Conservation (phyloP, 2,888 invertebrate species). For the Brenthis hecate region DNA sequence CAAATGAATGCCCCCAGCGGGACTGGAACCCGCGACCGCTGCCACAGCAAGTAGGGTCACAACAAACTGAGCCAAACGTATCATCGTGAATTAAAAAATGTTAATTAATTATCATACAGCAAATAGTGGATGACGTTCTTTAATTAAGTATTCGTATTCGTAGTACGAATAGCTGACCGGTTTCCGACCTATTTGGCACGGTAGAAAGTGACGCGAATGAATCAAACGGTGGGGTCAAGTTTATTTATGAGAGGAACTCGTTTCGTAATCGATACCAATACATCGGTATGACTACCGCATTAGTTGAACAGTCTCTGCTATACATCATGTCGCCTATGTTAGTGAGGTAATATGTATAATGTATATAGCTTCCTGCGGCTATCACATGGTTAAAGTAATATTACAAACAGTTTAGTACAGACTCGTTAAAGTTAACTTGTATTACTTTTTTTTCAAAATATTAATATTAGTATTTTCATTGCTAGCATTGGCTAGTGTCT, state of each 20-base stretch:
- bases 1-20: too few species aligned
- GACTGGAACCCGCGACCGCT: too few species aligned
- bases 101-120: neutral
- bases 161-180: conserved; percentile 37
- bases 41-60: too few species aligned
- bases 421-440: too few species aligned
- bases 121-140: conserved; percentile 1
- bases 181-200: conserved; percentile 43
- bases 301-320: conserved; percentile 2
- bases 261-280: conserved; percentile 14
- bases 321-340: neutral
- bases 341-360: neutral
- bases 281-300: conserved; percentile 11
- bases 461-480: too few species aligned
- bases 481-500: too few species aligned
- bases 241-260: conserved; percentile 32
- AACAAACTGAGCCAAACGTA: too few species aligned
- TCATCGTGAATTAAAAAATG: too few species aligned
- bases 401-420: too few species aligned
- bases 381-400: too few species aligned
- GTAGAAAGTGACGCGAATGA: conserved; percentile 33
- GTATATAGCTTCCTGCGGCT: neutral
- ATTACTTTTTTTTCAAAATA: too few species aligned
- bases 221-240: conserved; percentile 32
- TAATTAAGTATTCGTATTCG: conserved; percentile 19